Percentiles rank a stretch among this genome's conserved stretches.
Evolutionary conservation across 1,140 invertebrate species (phyloP).

Genomic region (Drosophila nikananu): DNA sequence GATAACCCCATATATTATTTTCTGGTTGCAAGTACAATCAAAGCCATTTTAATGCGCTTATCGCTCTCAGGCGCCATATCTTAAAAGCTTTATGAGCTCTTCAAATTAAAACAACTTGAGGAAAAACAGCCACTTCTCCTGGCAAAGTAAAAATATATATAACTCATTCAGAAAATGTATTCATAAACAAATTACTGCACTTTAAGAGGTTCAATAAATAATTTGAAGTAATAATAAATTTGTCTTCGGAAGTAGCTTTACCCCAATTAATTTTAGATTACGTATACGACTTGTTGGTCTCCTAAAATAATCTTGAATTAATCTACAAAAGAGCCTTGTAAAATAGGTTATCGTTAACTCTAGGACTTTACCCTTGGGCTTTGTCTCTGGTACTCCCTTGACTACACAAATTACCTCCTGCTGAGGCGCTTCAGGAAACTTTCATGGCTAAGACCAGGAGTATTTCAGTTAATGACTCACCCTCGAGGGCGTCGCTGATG

Average conservation of each 20-base stretch:
- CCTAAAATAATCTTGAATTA: background rate
- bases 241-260: background rate
- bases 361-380: background rate
- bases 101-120: background rate
- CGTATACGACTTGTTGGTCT: background rate
- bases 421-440: background rate
- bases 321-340: fast-evolving
- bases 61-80: conserved; percentile 1
- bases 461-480: conserved; percentile 39
- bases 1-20: background rate
- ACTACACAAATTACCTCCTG: background rate
- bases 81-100: conserved; percentile 4
- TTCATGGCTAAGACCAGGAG: background rate
- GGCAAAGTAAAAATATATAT: background rate
- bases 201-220: background rate
- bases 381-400: background rate
- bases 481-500: conserved; percentile 73
- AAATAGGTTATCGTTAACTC: background rate
- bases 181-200: background rate
- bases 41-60: background rate
- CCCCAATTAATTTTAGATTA: background rate
- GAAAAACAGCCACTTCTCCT: background rate
- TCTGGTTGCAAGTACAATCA: background rate
- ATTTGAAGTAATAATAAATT: background rate
- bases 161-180: background rate